Percentiles rank a stretch among this genome's conserved stretches.
Evolutionary conservation across 2,888 invertebrate species (phyloP).

Genomic region (Liopterus haemorrhoidalis): DNA sequence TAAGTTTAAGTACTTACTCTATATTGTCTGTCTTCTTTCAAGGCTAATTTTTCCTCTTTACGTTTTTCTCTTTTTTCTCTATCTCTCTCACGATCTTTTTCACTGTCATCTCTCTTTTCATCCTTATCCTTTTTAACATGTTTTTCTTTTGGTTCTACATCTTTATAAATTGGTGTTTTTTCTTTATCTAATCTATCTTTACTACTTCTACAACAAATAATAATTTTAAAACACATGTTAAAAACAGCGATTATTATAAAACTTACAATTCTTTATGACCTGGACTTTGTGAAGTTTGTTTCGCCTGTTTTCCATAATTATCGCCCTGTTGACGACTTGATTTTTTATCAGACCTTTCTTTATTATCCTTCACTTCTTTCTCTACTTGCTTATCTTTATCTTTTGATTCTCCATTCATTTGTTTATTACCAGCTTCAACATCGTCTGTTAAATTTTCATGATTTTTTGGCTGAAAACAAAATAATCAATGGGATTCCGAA

Average conservation of each 20-base stretch:
- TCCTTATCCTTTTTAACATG: conserved; percentile 50
- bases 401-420: conserved; percentile 47
- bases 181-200: conserved; percentile 43
- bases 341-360: conserved; percentile 39
- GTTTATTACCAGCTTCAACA: conserved; percentile 37
- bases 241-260: conserved; percentile 5
- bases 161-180: conserved; percentile 40
- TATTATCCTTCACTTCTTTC: conserved; percentile 29
- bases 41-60: conserved; percentile 45
- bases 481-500: background rate
- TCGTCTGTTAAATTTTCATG: conserved; percentile 31
- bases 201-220: conserved; percentile 30
- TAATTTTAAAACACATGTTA: too few relatives aligned
- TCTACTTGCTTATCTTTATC: conserved; percentile 16
- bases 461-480: conserved; percentile 21
- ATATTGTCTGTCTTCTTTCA: conserved; percentile 42
- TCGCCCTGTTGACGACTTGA: conserved; percentile 28
- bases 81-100: conserved; percentile 60
- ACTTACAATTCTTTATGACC: conserved; percentile 36
- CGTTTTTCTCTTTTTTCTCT: conserved; percentile 54
- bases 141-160: conserved; percentile 47
- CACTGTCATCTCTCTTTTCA: conserved; percentile 47
- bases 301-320: conserved; percentile 33
- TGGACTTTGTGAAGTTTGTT: conserved; percentile 33
- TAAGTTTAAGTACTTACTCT: conserved; percentile 38